A percentile compares a stretch with the other conserved stretches of the same genome.
These are phyloP conservation scores for Ceratina japonica DNA, from an alignment of 1,140 invertebrate species.

Conservation along the genomic window DNA sequence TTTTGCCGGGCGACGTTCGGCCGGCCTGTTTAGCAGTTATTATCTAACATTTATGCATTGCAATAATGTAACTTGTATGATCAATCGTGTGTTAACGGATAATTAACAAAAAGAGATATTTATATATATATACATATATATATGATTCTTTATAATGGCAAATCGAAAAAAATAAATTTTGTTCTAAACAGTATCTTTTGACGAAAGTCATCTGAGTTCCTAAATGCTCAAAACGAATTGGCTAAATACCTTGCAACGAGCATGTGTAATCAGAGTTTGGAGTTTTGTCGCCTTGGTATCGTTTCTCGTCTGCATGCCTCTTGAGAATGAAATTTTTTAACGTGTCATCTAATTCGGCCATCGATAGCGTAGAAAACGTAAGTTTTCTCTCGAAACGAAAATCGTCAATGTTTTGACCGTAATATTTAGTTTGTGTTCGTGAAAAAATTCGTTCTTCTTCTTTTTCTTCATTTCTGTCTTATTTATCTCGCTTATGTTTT, in stretches of 20 bases:
- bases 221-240: constrained; percentile 10
- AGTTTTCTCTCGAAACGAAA: background rate
- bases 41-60: constrained; percentile 72
- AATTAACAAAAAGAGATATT: background rate
- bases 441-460: background rate
- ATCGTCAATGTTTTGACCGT: background rate
- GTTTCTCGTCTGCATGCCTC: constrained; percentile 61
- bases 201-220: constrained; percentile 52
- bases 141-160: constrained; percentile 58
- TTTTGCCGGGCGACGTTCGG: constrained; percentile 40
- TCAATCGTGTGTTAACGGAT: constrained; percentile 58
- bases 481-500: constrained; percentile 32
- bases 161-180: constrained; percentile 63
- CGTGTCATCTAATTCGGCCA: constrained; percentile 28
- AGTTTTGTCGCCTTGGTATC: constrained; percentile 59
- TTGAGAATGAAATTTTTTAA: constrained; percentile 41
- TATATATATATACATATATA: background rate
- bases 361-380: constrained; percentile 45
- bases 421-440: constrained; percentile 7
- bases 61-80: constrained; percentile 75
- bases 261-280: constrained; percentile 75
- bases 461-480: background rate
- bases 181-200: constrained; percentile 57
- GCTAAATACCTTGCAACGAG: constrained; percentile 65
- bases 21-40: constrained; percentile 69